These are phyloP conservation scores for Fabriciana adippe DNA, from an alignment of 2,888 invertebrate species.

Conservation along the genomic window DNA sequence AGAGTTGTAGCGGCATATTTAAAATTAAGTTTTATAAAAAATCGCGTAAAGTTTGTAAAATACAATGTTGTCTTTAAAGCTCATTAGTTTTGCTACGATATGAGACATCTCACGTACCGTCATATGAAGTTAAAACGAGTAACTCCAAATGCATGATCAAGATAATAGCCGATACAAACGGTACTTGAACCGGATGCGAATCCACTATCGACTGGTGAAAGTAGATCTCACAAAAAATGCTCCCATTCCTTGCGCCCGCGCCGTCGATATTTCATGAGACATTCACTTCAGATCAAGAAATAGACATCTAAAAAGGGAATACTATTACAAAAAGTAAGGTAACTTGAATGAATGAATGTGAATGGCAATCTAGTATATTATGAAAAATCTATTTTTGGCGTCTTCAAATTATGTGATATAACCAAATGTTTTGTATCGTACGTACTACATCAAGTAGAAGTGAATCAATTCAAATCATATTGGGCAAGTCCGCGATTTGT, in stretches of 20 bases:
- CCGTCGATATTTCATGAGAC: constrained; percentile 78
- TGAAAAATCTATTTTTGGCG: too few relatives aligned
- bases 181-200: constrained; percentile 76
- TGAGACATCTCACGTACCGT: constrained; percentile 11
- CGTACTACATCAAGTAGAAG: not conserved
- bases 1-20: too few relatives aligned
- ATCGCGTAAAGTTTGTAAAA: too few relatives aligned
- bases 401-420: too few relatives aligned
- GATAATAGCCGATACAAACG: constrained; percentile 65
- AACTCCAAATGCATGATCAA: constrained; percentile 50
- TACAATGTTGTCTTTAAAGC: too few relatives aligned
- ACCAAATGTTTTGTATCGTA: too few relatives aligned
- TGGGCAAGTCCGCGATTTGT: too few relatives aligned
- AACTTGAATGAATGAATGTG: not conserved
- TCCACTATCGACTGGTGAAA: constrained; percentile 77
- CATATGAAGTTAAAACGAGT: constrained; percentile 12
- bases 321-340: not conserved
- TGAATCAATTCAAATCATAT: not conserved
- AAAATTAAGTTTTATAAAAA: too few relatives aligned
- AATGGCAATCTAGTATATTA: not conserved
- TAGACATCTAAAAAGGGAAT: constrained; percentile 42
- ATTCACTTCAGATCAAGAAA: constrained; percentile 62
- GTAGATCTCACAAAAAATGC: constrained; percentile 81
- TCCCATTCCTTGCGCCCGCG: constrained; percentile 70
- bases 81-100: not conserved